Percentiles rank a stretch among this genome's conserved stretches.
Evolutionary conservation across 2,888 invertebrate species (phyloP).

Genomic region (Drosophila imparisetae): DNA sequence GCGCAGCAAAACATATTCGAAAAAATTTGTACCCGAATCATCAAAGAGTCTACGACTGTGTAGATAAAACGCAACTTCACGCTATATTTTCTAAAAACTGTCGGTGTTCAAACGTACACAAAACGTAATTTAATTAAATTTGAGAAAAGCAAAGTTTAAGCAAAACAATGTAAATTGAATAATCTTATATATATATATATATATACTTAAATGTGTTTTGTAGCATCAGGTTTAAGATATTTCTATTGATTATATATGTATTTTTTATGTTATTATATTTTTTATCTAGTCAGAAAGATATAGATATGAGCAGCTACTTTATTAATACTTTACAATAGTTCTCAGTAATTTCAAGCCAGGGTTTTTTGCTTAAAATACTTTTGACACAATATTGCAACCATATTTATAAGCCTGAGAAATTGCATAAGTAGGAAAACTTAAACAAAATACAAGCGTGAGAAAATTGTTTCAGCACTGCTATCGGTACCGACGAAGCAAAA

Average conservation of each 20-base stretch:
- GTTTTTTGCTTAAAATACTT: not conserved
- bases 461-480: slow-evolving; percentile 21
- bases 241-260: not conserved
- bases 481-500: not conserved
- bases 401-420: slow-evolving; percentile 23
- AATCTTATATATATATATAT: too few species aligned
- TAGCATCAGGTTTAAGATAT: not conserved
- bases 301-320: not conserved
- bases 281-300: not conserved
- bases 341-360: not conserved
- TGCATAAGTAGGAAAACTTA: not conserved
- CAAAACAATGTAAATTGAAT: not conserved
- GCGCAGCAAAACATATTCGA: slow-evolving; percentile 22
- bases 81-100: slow-evolving; percentile 3
- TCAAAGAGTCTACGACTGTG: slow-evolving; percentile 8
- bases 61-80: slow-evolving; percentile 7
- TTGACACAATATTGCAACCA: not conserved
- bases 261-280: too few species aligned
- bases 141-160: not conserved
- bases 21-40: slow-evolving; percentile 21
- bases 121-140: not conserved
- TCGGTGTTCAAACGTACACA: not conserved
- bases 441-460: slow-evolving; percentile 24
- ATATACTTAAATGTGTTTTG: not conserved
- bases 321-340: not conserved